Conservation (phyloP, 2,888 invertebrate species). For the Limnephilus lunatus region DNA sequence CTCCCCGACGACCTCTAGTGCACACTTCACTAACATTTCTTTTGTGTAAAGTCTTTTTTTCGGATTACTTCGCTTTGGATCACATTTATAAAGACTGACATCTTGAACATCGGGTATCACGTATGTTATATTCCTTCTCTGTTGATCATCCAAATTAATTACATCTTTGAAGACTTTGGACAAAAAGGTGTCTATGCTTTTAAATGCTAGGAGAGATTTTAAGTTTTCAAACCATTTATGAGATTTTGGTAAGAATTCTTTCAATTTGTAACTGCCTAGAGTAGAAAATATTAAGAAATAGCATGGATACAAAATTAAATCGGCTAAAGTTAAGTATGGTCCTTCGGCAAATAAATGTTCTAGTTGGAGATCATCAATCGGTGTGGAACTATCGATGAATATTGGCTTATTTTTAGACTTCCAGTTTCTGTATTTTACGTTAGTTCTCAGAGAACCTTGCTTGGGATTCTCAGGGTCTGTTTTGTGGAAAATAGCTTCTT, state of each 20-base stretch:
- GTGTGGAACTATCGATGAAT: constrained; percentile 73
- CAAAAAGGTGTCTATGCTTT: constrained; percentile 66
- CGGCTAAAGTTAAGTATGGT: constrained; percentile 88
- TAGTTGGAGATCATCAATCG: constrained; percentile 76
- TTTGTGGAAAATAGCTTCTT: not conserved
- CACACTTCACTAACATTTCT: constrained; percentile 85
- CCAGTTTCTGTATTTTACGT: constrained; percentile 75
- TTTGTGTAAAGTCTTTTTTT: constrained; percentile 85
- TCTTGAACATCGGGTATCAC: constrained; percentile 75
- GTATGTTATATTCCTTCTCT: constrained; percentile 66
- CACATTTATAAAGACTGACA: constrained; percentile 87
- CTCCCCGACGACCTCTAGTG: constrained; percentile 73
- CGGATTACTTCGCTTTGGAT: constrained; percentile 86
- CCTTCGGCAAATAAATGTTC: constrained; percentile 91
- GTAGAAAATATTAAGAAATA: constrained; percentile 79
- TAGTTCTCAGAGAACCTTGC: constrained; percentile 68
- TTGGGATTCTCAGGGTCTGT: constrained; percentile 44
- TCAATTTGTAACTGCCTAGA: constrained; percentile 71
- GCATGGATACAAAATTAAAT: constrained; percentile 87
- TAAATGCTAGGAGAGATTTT: constrained; percentile 66
- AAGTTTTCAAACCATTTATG: constrained; percentile 69
- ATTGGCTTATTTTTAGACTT: constrained; percentile 73
- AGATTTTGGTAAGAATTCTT: constrained; percentile 68
- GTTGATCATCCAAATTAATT: constrained; percentile 56
- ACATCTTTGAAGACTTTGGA: not conserved